phyloP scores from a whole-genome alignment of 2,888 invertebrate species.

The Limnephilus auricula region DNA sequence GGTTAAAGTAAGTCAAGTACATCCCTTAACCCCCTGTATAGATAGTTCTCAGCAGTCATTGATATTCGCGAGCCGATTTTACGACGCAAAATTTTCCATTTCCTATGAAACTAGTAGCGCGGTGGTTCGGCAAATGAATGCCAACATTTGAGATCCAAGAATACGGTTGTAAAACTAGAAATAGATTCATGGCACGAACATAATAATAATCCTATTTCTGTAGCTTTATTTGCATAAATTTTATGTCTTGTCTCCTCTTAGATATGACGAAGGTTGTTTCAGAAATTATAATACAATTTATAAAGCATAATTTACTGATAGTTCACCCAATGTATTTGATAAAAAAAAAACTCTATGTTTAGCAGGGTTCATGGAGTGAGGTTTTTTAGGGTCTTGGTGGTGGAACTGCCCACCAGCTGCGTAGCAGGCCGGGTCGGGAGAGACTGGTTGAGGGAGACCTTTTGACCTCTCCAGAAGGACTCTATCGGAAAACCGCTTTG shows the following conservation, averaged over 20 bases:
- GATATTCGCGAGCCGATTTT: not conserved
- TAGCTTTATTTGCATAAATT: not conserved
- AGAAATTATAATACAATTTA: not conserved
- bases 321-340: not conserved
- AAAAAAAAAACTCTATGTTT: too few relatives aligned
- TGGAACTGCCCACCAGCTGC: too few relatives aligned
- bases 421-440: too few relatives aligned
- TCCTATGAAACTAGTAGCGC: not conserved
- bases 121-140: not conserved
- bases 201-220: not conserved
- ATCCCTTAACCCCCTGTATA: too few relatives aligned
- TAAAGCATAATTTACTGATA: not conserved
- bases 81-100: not conserved
- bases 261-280: not conserved
- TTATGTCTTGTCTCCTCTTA: not conserved
- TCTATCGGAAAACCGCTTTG: too few relatives aligned
- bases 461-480: too few relatives aligned
- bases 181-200: conserved; percentile 16
- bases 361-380: too few relatives aligned
- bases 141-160: not conserved
- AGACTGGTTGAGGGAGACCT: too few relatives aligned
- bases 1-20: too few relatives aligned
- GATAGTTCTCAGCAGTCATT: not conserved
- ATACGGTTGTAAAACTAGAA: conserved; percentile 12
- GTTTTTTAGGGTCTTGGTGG: too few relatives aligned